Evolutionary conservation across 2,113 vertebrate species (phyloP), one percentile per base, ranked within the genome.

Genomic region (Eubucco bourcierii): DNA sequence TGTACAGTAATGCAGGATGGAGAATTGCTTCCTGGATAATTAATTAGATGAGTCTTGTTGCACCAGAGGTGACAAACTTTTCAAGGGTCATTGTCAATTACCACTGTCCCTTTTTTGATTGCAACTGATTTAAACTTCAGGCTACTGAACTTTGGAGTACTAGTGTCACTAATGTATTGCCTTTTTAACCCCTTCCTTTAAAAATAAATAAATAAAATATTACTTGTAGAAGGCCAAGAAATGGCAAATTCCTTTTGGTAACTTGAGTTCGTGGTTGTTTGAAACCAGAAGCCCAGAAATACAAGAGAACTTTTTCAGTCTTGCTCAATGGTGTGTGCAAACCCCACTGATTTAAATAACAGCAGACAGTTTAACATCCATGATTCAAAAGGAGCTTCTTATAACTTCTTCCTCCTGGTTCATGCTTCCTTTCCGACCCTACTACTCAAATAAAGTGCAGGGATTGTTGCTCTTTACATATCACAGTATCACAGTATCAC

Each of bases 381-480:
- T 93, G 53, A 87, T 90, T 95, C 60, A 90, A 84, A 90, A 12
- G 5, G 50, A 95, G 65, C 25, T 72, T 92, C 77, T 88, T 47
- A 65, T 75, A 92, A 67, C 41, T 50, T 84, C 72, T 84, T 87
- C 18, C 27, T 76, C 9, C 29, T 66, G 50, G 27, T 83, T 91
- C 58, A 27, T 28, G 20, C 46, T 88, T 84, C 31, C 58, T 87
- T n/a, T n/a, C n/a, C n/a, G n/a, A n/a, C n/a, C n/a, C n/a, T n/a
- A n/a, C n/a, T n/a, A n/a, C n/a, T n/a, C n/a, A n/a, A n/a, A n/a
- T n/a, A n/a, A n/a, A n/a, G n/a, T n/a, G 70, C 31, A 23, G 86
- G 74, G 84, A 80, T 93, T 96, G 91, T 93, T 95, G 88, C 82
- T 87, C 50, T 96, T 96, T 85, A 72, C 88, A 93, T 95, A 87